A percentile compares a stretch with the other conserved stretches of the same genome.
Conservation (phyloP, 2,888 invertebrate species). For the Parelbella ahira region DNA sequence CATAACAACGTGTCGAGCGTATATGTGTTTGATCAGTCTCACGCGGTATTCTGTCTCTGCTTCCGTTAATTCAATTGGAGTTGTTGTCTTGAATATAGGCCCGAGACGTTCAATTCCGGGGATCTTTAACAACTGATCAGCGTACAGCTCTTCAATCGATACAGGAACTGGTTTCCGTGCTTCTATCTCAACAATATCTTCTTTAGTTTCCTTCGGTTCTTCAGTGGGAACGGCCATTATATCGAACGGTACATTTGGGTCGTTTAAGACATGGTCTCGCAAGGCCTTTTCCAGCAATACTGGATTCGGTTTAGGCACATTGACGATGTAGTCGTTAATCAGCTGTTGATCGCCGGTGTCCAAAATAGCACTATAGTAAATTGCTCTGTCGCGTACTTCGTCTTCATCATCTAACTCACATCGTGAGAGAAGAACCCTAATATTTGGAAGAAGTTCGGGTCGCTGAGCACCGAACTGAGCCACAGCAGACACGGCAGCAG, state of each 20-base stretch:
- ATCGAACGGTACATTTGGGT: slow-evolving; percentile 89
- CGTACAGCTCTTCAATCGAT: slow-evolving; percentile 92
- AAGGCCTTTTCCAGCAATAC: slow-evolving; percentile 94
- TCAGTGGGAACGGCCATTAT: slow-evolving; percentile 91
- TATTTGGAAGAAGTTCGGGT: slow-evolving; percentile 83
- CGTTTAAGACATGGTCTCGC: slow-evolving; percentile 87
- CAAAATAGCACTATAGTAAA: slow-evolving; percentile 95
- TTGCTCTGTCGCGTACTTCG: slow-evolving; percentile 98
- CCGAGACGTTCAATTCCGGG: slow-evolving; percentile 93
- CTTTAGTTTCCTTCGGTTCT: slow-evolving; percentile 89
- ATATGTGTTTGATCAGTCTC: slow-evolving; percentile 95
- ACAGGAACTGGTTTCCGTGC: slow-evolving; percentile 92
- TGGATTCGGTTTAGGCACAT: slow-evolving; percentile 89
- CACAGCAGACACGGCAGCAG: slow-evolving; percentile 98
- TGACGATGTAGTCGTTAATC: slow-evolving; percentile 88
- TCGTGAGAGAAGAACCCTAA: slow-evolving; percentile 87
- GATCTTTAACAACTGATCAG: slow-evolving; percentile 88
- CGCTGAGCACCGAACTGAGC: slow-evolving; percentile 99
- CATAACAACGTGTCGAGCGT: slow-evolving; percentile 90
- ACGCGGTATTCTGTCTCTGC: slow-evolving; percentile 98
- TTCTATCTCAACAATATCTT: slow-evolving; percentile 84
- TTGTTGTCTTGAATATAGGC: slow-evolving; percentile 92
- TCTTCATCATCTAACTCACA: slow-evolving; percentile 98
- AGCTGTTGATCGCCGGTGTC: slow-evolving; percentile 84
- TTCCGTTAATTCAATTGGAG: slow-evolving; percentile 95